These are phyloP conservation scores for Argentina silus DNA, from an alignment of 2,797 vertebrate genomes.

Conservation along the genomic window DNA sequence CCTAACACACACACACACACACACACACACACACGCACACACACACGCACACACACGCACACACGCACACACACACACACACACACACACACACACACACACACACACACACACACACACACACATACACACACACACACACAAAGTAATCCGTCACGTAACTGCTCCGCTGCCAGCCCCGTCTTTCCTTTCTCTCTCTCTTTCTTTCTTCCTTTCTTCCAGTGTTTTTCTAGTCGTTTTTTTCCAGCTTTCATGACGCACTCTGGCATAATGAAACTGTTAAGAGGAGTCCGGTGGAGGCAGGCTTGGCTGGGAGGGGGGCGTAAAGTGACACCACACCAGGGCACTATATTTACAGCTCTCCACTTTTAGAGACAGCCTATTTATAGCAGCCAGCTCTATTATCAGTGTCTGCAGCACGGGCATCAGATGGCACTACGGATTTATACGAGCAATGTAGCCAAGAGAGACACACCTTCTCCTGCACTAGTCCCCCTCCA, in stretches of 20 bases:
- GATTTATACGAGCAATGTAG: constrained; percentile 58
- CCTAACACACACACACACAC: constrained; percentile 9
- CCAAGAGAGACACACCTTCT: constrained; percentile 72
- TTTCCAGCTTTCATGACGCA: constrained; percentile 73
- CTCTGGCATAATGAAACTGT: constrained; percentile 75
- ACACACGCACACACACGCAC: constrained; percentile 21
- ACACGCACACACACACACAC: constrained; percentile 44
- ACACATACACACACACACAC: constrained; percentile 10
- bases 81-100: constrained; percentile 35
- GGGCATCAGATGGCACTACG: constrained; percentile 71
- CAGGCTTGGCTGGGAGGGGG: constrained; percentile 12
- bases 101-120: constrained; percentile 18
- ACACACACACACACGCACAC: constrained; percentile 15
- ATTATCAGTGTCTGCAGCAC: constrained; percentile 67
- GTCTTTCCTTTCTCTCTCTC: constrained; percentile 65
- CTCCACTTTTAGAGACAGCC: constrained; percentile 68
- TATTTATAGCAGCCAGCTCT: constrained; percentile 76
- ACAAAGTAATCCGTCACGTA: constrained; percentile 57
- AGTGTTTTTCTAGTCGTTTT: constrained; percentile 62
- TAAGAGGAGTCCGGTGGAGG: constrained; percentile 68
- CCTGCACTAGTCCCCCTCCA: constrained; percentile 54
- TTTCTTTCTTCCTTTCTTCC: constrained; percentile 62
- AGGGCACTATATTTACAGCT: constrained; percentile 74
- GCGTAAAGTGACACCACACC: constrained; percentile 72
- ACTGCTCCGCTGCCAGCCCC: constrained; percentile 53